Percentiles rank a stretch among this genome's conserved stretches.
Conservation (phyloP, 2,888 invertebrate genomes). For the Heliconius erato region DNA sequence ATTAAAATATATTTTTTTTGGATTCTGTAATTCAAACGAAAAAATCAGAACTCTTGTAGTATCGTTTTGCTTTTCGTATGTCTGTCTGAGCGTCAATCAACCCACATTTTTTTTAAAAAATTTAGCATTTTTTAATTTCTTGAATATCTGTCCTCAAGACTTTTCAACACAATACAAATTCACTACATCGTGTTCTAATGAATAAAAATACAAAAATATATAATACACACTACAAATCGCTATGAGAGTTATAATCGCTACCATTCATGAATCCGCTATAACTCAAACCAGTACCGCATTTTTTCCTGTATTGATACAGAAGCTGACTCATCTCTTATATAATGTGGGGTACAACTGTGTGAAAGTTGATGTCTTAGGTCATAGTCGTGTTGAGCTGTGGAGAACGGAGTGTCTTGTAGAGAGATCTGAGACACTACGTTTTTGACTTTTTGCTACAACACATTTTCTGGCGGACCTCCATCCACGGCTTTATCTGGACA, state of each 20-base stretch:
- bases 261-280: conserved; percentile 8
- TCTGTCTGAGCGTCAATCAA: no score
- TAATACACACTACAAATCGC: not conserved
- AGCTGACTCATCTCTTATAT: conserved; percentile 41
- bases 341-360: conserved; percentile 26
- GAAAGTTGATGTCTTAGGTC: conserved; percentile 36
- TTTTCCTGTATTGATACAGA: conserved; percentile 31
- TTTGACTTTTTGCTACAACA: not conserved
- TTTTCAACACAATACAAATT: no score
- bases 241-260: not conserved
- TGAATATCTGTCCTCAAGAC: no score
- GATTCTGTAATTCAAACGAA: no score
- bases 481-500: no score
- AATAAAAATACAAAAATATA: not conserved
- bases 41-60: not conserved
- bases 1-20: no score
- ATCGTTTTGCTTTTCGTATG: not conserved
- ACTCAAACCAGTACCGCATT: conserved; percentile 8
- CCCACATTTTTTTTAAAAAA: not conserved
- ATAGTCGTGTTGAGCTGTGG: not conserved
- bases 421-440: not conserved
- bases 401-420: not conserved
- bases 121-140: not conserved
- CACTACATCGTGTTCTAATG: no score
- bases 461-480: not conserved